These are phyloP conservation scores for Cantharis lateralis DNA, from an alignment of 2,888 invertebrate genomes.

Conservation along the genomic window DNA sequence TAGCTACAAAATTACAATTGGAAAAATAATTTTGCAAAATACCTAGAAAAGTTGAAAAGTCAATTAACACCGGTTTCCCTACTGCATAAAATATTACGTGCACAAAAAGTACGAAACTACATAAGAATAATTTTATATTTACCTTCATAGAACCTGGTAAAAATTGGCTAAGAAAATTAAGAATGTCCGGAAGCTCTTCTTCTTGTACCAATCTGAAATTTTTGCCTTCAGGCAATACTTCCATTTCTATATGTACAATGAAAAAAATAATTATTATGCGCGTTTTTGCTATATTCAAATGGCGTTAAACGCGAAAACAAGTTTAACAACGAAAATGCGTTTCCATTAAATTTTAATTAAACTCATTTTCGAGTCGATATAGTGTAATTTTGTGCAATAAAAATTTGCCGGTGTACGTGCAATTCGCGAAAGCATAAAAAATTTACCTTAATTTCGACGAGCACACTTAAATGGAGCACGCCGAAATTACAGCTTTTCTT, in stretches of 20 bases:
- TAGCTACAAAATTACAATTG: background rate
- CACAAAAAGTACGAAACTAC: background rate
- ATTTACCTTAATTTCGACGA: conserved; percentile 23
- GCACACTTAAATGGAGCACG: conserved; percentile 11
- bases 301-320: background rate
- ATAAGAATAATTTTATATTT: conserved; percentile 41
- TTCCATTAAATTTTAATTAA: background rate
- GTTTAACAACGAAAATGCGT: background rate
- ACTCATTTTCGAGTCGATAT: background rate
- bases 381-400: background rate
- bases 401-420: background rate
- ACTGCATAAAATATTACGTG: background rate
- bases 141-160: conserved; percentile 89
- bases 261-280: background rate
- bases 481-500: conserved; percentile 12
- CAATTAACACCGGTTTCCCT: background rate
- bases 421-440: background rate
- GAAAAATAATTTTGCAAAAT: background rate
- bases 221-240: conserved; percentile 83
- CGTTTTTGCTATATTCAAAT: background rate
- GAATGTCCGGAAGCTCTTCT: conserved; percentile 82
- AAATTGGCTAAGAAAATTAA: conserved; percentile 78
- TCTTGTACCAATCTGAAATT: conserved; percentile 86
- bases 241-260: conserved; percentile 70
- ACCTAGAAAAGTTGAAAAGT: background rate